Evolutionary conservation across 2,113 vertebrate species (phyloP).

Genomic region (Trachemys scripta): DNA sequence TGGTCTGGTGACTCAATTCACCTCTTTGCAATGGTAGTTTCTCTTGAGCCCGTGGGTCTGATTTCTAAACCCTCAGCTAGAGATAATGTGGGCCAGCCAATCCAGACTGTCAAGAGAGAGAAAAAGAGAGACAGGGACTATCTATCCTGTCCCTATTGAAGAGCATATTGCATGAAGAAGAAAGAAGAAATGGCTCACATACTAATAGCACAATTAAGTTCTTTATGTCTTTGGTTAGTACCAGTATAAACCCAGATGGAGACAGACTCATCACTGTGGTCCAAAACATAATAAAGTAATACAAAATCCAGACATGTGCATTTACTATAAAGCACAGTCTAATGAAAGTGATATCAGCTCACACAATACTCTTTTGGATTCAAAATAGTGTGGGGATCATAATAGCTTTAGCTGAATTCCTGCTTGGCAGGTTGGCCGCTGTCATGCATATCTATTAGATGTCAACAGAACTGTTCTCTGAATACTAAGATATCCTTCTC

Average conservation of each 20-base stretch:
- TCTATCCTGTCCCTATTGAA: neutral
- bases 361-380: neutral
- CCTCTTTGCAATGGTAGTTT: neutral
- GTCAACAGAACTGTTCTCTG: neutral
- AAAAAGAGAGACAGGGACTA: neutral
- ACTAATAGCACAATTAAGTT: neutral
- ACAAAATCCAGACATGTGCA: neutral
- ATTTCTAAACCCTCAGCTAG: neutral
- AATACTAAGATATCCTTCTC: neutral
- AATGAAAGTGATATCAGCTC: neutral
- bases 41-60: neutral
- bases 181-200: neutral
- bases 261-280: neutral
- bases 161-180: neutral
- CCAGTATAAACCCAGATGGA: neutral
- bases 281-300: neutral
- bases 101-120: neutral
- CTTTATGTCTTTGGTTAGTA: neutral
- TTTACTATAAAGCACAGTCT: neutral
- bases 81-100: neutral
- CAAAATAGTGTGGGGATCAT: neutral
- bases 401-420: slow-evolving; percentile 3
- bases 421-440: neutral
- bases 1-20: neutral
- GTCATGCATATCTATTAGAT: neutral